Percentiles rank a stretch among this genome's conserved stretches.
These are phyloP conservation scores for Sardinella longiceps DNA, from an alignment of 2,797 vertebrate species.

Conservation along the genomic window DNA sequence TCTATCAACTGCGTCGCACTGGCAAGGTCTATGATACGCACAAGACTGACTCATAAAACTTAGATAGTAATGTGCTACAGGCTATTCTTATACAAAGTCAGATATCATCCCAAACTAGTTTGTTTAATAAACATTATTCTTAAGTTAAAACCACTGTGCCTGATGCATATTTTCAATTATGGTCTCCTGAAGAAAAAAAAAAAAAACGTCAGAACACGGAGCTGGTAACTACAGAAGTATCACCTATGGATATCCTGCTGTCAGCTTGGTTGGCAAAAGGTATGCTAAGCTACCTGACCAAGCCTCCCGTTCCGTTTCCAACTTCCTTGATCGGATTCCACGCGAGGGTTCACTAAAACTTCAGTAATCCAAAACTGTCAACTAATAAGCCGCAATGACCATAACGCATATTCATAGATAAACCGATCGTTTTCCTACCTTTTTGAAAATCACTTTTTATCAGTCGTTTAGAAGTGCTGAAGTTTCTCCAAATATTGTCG, in stretches of 20 bases:
- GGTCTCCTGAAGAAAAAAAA: too few species aligned
- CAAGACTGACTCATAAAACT: too few species aligned
- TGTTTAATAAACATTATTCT: too few species aligned
- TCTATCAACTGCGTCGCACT: too few species aligned
- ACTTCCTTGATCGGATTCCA: conserved; percentile 2
- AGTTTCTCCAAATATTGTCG: background rate
- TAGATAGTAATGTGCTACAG: too few species aligned
- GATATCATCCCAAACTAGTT: too few species aligned
- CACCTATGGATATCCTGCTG: background rate
- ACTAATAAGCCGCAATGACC: background rate
- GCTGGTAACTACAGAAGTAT: too few species aligned
- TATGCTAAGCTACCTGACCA: conserved; percentile 50
- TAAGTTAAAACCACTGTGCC: too few species aligned
- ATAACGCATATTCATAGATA: background rate
- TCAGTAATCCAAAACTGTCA: background rate
- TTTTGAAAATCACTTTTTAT: background rate
- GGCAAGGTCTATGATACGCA: too few species aligned
- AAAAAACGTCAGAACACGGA: too few species aligned
- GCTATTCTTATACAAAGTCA: too few species aligned
- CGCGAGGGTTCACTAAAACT: background rate
- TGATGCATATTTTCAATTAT: too few species aligned
- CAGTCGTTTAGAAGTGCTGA: background rate
- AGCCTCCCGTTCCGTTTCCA: background rate
- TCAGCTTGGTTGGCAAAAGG: background rate
- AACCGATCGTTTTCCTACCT: conserved; percentile 8